Conservation (phyloP, 2,113 vertebrate genomes). For the Salvator merianae region DNA sequence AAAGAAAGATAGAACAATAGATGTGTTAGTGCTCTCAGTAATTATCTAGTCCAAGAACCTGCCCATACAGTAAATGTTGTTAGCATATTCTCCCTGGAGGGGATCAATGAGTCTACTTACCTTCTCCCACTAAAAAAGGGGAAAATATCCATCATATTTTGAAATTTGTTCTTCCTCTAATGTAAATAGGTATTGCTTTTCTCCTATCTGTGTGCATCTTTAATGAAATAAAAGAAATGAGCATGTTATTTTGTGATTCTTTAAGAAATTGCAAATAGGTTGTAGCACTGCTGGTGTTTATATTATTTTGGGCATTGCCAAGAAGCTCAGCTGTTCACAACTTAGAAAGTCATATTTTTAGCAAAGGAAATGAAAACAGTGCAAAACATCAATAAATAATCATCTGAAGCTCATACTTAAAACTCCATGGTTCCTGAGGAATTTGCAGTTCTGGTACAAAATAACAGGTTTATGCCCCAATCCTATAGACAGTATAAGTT, state of each 20-base stretch:
- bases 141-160: neutral
- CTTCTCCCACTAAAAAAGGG: neutral
- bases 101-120: neutral
- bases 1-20: neutral
- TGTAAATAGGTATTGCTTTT: neutral
- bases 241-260: neutral
- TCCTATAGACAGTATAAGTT: neutral
- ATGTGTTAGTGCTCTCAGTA: neutral
- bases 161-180: neutral
- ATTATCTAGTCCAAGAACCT: neutral
- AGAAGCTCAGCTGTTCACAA: conserved; percentile 4
- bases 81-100: neutral
- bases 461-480: conserved; percentile 11
- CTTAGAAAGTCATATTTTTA: conserved; percentile 14
- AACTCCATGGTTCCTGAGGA: conserved; percentile 30
- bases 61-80: neutral
- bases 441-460: neutral
- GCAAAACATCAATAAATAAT: conserved; percentile 24
- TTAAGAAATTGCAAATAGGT: neutral
- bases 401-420: conserved; percentile 7
- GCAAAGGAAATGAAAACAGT: conserved; percentile 30
- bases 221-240: neutral
- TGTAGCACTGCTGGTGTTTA: neutral
- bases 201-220: neutral
- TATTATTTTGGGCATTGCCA: neutral